Base-by-base conservation (phyloP, 35 echinoderm and acorn worm genomes). In the Diadema setosum region DNA sequence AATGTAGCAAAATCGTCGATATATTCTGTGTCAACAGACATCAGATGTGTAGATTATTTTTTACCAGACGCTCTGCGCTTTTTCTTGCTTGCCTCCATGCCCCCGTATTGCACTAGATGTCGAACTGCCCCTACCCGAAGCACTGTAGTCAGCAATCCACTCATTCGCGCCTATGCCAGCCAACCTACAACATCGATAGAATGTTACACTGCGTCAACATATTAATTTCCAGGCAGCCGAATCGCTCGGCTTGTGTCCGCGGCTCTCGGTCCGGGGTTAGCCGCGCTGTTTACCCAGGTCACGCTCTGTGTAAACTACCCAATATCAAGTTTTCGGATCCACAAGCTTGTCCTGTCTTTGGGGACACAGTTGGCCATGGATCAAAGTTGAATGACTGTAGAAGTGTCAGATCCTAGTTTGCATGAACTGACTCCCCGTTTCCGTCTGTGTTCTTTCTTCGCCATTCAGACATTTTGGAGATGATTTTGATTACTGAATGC, bases 201-300 rank as follows among this genome's bases (percentile, higher is more conserved):
- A 78, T 78, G 73, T 78, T 78, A 78, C 44, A 78, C 73, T 78
- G 44, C 24, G 73, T 78, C 73, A 78, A 78, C 73, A 78, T 78
- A 78, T 78, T 78, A 78, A 78, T 78, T 35, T 78, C 73, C 73
- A 78, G n/a, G n/a, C 73, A 41, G 35, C n/a, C 40, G n/a, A 21
- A 44, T n/a, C 34, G 73, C 24, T 78, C 40, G 25, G 40, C 27
- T 11, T 52, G 44, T 41, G 73, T 78, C 29, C 73, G 37, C 73
- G 27, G 73, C 33, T 35, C 73, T 78, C 73, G 39, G 35, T 67
- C 37, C 14, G 37, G 73, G 33, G 39, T 78, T 16, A 78, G 30
- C 17, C 73, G 37, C 21, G 37, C 25, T 67, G 40, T 78, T 36
- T 35, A 52, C 48, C n/a, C 48, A n/a, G 48, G 48, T 52, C 48